A percentile compares a stretch with the other conserved stretches of the same genome.
Conservation (phyloP, 2,113 vertebrate species). For the Scortum barcoo region DNA sequence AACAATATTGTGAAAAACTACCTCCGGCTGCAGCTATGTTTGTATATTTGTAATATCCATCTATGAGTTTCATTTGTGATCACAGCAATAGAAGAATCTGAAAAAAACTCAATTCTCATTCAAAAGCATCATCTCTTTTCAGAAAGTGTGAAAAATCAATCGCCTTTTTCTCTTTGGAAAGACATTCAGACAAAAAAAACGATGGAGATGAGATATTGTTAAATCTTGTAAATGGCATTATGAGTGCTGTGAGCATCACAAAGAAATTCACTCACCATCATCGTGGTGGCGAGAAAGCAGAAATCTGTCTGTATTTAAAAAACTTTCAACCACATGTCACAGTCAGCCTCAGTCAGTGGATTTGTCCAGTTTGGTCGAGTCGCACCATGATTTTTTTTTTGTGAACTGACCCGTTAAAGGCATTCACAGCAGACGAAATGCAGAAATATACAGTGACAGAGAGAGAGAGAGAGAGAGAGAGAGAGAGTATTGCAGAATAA, state of each 20-base stretch:
- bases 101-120: too few species aligned
- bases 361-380: neutral
- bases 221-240: neutral
- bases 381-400: neutral
- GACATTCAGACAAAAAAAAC: neutral
- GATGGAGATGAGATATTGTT: neutral
- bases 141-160: neutral
- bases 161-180: neutral
- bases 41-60: neutral
- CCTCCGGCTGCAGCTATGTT: neutral
- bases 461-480: conserved; percentile 8
- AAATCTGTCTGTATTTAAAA: neutral
- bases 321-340: neutral
- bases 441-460: neutral
- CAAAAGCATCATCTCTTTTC: neutral
- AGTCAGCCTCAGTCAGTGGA: neutral
- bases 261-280: neutral
- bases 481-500: conserved; percentile 1
- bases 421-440: neutral
- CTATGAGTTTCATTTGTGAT: neutral
- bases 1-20: too few species aligned
- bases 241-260: neutral
- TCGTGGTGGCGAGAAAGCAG: neutral
- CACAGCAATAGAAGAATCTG: neutral
- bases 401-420: neutral